Percentiles rank a stretch among this genome's conserved stretches.
These are phyloP conservation scores for Cladorhizidae sp. DNA, from an alignment of 37 sponge, comb jelly and placozoan genomes.

Conservation along the genomic window DNA sequence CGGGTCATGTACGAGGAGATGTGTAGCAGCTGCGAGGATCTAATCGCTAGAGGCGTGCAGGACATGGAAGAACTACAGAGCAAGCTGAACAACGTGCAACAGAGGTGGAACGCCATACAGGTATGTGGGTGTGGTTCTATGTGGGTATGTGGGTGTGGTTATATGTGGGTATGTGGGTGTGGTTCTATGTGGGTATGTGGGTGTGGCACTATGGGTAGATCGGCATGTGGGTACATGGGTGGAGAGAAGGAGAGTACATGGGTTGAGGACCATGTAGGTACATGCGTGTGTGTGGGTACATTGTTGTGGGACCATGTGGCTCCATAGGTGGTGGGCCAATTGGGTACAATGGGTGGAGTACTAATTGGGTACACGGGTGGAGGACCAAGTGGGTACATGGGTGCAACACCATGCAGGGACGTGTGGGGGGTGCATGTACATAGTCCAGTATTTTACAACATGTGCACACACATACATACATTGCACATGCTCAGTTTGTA, in stretches of 20 bases:
- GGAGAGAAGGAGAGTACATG: too few relatives aligned
- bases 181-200: not conserved
- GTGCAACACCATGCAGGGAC: too few relatives aligned
- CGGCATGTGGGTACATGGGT: too few relatives aligned
- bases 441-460: too few relatives aligned
- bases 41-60: constrained; percentile 23
- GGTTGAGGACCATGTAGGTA: too few relatives aligned
- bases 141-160: not conserved
- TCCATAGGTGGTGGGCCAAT: too few relatives aligned
- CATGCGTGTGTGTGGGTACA: not conserved
- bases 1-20: constrained; percentile 23
- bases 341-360: too few relatives aligned
- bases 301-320: not conserved
- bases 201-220: too few relatives aligned
- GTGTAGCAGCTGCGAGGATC: constrained; percentile 39
- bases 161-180: not conserved
- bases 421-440: too few relatives aligned
- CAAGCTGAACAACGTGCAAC: constrained; percentile 52
- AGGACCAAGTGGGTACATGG: too few relatives aligned
- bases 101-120: constrained; percentile 61
- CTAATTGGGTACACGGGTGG: too few relatives aligned
- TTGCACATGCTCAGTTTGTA: constrained; percentile 19
- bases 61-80: constrained; percentile 27
- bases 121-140: not conserved
- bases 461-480: too few relatives aligned